phyloP scores from a whole-genome alignment of 2,113 vertebrate species.

The Brachyhypopomus occidentalis region DNA sequence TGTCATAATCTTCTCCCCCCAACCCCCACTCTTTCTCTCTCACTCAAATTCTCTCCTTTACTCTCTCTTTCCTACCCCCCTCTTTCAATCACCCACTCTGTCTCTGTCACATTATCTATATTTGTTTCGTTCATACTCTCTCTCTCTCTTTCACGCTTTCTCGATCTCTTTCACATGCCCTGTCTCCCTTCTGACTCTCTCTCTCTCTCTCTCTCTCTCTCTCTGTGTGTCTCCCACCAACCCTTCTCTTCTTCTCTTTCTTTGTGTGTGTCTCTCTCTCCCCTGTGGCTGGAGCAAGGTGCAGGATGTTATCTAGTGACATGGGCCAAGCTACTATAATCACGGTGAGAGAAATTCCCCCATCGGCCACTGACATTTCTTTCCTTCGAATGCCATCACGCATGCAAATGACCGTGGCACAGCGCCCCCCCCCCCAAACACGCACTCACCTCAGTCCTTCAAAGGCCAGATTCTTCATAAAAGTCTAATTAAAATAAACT shows the following conservation, averaged over 20 bases:
- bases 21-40: not conserved
- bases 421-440: not conserved
- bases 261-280: not conserved
- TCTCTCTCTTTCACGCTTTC: not conserved
- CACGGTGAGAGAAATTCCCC: conserved; percentile 3
- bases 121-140: not conserved
- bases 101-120: not conserved
- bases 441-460: not conserved
- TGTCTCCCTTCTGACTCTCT: not conserved
- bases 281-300: conserved; percentile 20
- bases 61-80: not conserved
- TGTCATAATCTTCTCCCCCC: conserved; percentile 54
- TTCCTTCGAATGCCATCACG: not conserved
- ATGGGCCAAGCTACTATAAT: conserved; percentile 31
- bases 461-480: too few species aligned
- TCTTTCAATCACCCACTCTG: not conserved
- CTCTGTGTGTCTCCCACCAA: not conserved
- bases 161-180: not conserved
- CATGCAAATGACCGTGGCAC: not conserved
- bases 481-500: too few species aligned
- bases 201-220: not conserved
- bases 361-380: conserved; percentile 12
- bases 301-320: conserved; percentile 13
- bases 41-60: not conserved
- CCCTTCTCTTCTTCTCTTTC: not conserved